Evolutionary conservation across 2,888 invertebrate species (phyloP).

Genomic region (Eupithecia inturbata): DNA sequence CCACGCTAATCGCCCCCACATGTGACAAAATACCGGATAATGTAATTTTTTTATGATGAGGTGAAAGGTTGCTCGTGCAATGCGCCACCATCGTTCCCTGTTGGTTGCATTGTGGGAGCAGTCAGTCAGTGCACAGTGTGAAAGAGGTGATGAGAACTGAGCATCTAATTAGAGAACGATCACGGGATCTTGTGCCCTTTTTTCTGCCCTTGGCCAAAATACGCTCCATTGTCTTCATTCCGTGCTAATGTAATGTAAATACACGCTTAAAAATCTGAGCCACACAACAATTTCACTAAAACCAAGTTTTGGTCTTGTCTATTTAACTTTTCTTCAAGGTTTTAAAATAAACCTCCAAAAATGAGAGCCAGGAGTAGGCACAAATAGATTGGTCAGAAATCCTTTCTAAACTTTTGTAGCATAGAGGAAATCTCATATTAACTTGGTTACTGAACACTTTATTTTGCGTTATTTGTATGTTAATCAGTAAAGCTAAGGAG

Average conservation of each 20-base stretch:
- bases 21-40: too few species aligned
- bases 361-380: not conserved
- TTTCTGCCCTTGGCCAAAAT: too few species aligned
- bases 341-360: slow-evolving; percentile 10
- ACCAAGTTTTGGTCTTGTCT: slow-evolving; percentile 14
- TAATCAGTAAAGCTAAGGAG: not conserved
- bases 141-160: too few species aligned
- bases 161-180: too few species aligned
- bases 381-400: not conserved
- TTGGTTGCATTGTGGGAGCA: not conserved
- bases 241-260: not conserved
- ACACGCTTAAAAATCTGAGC: not conserved
- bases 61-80: not conserved
- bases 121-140: not conserved
- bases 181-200: too few species aligned
- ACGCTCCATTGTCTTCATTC: too few species aligned
- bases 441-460: slow-evolving; percentile 5
- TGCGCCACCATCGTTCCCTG: not conserved
- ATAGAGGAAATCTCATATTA: not conserved
- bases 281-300: slow-evolving; percentile 15
- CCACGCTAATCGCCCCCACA: not conserved
- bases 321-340: slow-evolving; percentile 9
- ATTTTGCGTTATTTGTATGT: not conserved
- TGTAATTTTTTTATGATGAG: not conserved
- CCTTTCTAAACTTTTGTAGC: slow-evolving; percentile 2